phyloP scores from a whole-genome alignment of 2,888 invertebrate species.

The Drosophila parthenogenetica region DNA sequence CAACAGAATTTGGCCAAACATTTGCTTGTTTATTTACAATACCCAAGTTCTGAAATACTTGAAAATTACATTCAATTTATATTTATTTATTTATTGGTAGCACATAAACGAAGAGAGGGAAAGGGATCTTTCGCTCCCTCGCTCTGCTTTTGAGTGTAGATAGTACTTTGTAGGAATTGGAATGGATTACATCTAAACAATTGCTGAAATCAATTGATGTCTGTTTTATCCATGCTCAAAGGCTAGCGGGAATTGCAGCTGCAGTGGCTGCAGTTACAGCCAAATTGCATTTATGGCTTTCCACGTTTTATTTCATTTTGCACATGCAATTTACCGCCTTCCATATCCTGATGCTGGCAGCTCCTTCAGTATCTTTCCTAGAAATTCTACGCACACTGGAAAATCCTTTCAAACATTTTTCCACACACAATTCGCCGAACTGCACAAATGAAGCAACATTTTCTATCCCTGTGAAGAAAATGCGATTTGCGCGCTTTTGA shows the following conservation, averaged over 20 bases:
- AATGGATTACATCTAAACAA: conserved; percentile 57
- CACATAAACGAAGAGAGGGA: background rate
- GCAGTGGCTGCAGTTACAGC: conserved; percentile 49
- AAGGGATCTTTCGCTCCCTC: background rate
- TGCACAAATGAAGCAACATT: conserved; percentile 81
- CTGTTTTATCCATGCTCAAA: conserved; percentile 67
- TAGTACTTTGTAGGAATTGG: conserved; percentile 7
- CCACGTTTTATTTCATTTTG: conserved; percentile 70
- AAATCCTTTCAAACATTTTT: conserved; percentile 71
- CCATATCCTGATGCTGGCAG: conserved; percentile 1
- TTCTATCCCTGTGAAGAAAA: conserved; percentile 67
- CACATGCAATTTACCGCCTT: conserved; percentile 63
- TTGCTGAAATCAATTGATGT: conserved; percentile 73
- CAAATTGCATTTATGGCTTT: conserved; percentile 80
- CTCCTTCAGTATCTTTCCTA: conserved; percentile 22
- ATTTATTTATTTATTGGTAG: background rate
- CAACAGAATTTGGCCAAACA: conserved; percentile 5
- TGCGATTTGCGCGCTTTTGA: conserved; percentile 80
- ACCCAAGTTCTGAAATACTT: background rate
- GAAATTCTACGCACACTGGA: conserved; percentile 44
- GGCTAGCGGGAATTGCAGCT: conserved; percentile 7
- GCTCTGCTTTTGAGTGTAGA: background rate
- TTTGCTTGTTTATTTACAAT: conserved; percentile 2
- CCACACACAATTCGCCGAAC: conserved; percentile 73
- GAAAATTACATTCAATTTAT: background rate